Conservation (phyloP, 2,113 vertebrate genomes). For the Hypomesus transpacificus region DNA sequence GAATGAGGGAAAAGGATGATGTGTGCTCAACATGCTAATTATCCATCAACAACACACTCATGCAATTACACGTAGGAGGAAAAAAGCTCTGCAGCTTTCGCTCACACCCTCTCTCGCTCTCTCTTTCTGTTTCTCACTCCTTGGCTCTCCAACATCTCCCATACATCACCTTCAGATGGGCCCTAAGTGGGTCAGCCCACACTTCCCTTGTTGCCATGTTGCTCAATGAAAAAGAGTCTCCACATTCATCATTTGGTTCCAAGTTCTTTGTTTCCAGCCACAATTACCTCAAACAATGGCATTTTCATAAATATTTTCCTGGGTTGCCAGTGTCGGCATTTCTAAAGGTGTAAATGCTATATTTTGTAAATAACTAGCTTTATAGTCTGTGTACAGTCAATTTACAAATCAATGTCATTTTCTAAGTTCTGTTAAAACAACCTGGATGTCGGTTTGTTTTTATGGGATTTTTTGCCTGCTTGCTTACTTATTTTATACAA, state of each 20-base stretch:
- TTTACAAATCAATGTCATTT: not conserved
- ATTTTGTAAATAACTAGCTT: not conserved
- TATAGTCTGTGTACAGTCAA: not conserved
- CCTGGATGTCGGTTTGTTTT: not conserved
- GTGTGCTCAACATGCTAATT: constrained; percentile 35
- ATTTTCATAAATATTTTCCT: constrained; percentile 47
- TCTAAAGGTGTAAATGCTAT: constrained; percentile 34
- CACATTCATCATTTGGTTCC: constrained; percentile 65
- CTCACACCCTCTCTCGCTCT: constrained; percentile 10
- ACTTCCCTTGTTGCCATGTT: constrained; percentile 26
- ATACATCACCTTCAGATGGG: constrained; percentile 63
- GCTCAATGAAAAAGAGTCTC: constrained; percentile 53
- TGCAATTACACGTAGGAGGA: constrained; percentile 30
- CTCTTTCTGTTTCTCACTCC: constrained; percentile 9
- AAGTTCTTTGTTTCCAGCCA: constrained; percentile 57
- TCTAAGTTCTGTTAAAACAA: too few relatives aligned
- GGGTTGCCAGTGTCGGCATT: constrained; percentile 43
- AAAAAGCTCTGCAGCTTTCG: constrained; percentile 27
- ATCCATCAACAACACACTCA: constrained; percentile 31
- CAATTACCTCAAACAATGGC: constrained; percentile 65
- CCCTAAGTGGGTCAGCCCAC: constrained; percentile 66
- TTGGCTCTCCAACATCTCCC: constrained; percentile 36
- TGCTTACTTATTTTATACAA: not conserved
- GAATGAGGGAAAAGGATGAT: constrained; percentile 9
- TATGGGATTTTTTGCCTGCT: not conserved